Base-by-base conservation (phyloP, 2,113 vertebrate genomes). In the Litocranius walleri region DNA sequence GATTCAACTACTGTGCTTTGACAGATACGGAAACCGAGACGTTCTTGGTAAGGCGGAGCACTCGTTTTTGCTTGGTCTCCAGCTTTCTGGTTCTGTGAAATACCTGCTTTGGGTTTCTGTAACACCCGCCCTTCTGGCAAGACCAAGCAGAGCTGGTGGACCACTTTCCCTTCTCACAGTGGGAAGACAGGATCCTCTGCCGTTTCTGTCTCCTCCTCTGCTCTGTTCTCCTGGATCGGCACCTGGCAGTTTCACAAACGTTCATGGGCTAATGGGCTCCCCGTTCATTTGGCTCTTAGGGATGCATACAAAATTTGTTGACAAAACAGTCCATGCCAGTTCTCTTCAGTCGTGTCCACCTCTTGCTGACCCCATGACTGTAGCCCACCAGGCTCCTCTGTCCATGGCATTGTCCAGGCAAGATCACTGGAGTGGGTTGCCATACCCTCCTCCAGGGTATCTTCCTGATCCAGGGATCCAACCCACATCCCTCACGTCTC, bases 11-110 rank as follows among this genome's bases (percentile, higher is more conserved):
- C 92, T n/a, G 88, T 14, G 14, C 77, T 80, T 52, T 71, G 88
- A 80, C 36, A 89, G 94, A 93, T n/a, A 88, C 94, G 89, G 95
- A 92, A 95, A 90, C 90, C 3, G n/a, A 94, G 78, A 30, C 33
- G 59, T 96, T 97, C 92, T 93, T 52, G 64, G 88, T 95, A 85
- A 85, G 48, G 52, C 83, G 90, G 92, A n/a, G 95, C 91, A 86
- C 45, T 40, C 48, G 0, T 59, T 96, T 71, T 94, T 13, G 61
- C 93, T 71, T 2, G 4, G 87, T n/a, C 78, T 52, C 62, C 61
- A 25, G 5, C 67, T 71, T 89, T 59, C 86, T 52, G 13, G 40
- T 95, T 97, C 88, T 16, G 3, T 52, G 88, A 90, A 95, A 80
- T 19, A 5, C 33, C 91, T 78, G n/a, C 48, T 81, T 25, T 16